Evolutionary conservation across 2,888 invertebrate genomes (phyloP).

Genomic region (Cantharis flavilabris): DNA sequence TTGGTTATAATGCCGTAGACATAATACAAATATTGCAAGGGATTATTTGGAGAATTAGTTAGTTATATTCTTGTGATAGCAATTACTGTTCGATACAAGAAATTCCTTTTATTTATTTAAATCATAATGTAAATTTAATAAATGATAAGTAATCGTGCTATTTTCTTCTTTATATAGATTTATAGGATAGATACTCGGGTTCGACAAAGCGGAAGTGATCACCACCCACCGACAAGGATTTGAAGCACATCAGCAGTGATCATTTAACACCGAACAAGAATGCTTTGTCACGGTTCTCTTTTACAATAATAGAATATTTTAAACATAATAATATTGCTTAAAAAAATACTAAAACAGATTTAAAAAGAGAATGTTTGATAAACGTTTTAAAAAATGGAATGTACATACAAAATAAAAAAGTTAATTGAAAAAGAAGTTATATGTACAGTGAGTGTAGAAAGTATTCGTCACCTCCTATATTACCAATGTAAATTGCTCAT

Average conservation of each 20-base stretch:
- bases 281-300: slow-evolving; percentile 44
- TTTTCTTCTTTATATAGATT: slow-evolving; percentile 49
- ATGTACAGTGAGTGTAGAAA: too few species aligned
- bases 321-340: slow-evolving; percentile 4
- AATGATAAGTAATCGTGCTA: slow-evolving; percentile 49
- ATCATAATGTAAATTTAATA: slow-evolving; percentile 43
- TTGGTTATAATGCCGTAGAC: too few species aligned
- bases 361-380: neutral
- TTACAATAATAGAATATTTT: slow-evolving; percentile 19
- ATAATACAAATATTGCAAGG: too few species aligned
- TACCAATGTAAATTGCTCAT: too few species aligned
- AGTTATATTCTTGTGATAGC: neutral
- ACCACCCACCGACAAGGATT: slow-evolving; percentile 43
- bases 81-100: neutral
- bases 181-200: slow-evolving; percentile 44
- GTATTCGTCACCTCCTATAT: too few species aligned
- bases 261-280: slow-evolving; percentile 47
- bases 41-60: neutral
- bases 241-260: slow-evolving; percentile 43
- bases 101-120: neutral
- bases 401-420: neutral
- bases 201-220: slow-evolving; percentile 49
- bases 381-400: neutral
- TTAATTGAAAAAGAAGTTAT: slow-evolving; percentile 14
- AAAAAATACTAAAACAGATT: neutral